A percentile compares a stretch with the other conserved stretches of the same genome.
phyloP scores from a whole-genome alignment of 1,140 invertebrate genomes.

The Magallana angulata region DNA sequence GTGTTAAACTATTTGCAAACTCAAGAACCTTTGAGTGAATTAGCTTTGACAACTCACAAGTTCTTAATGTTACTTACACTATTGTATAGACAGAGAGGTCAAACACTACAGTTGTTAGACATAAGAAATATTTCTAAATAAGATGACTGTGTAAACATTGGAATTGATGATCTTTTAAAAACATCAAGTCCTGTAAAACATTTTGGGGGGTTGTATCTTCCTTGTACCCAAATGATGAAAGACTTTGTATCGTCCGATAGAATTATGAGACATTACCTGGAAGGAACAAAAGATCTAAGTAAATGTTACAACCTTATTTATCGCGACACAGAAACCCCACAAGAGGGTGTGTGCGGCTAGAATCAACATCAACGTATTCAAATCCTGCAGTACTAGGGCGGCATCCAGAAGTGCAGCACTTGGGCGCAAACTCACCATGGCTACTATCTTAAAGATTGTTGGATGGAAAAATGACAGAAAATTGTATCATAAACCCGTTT shows the following conservation, averaged over 20 bases:
- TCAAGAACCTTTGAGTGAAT: too few species aligned
- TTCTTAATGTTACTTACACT: too few species aligned
- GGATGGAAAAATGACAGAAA: conserved; percentile 41
- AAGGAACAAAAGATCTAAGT: neutral
- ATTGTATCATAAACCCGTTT: conserved; percentile 40
- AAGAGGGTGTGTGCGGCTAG: neutral
- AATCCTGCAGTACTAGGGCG: too few species aligned
- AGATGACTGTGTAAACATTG: too few species aligned
- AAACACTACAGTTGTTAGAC: too few species aligned
- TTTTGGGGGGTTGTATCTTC: neutral
- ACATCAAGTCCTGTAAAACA: neutral
- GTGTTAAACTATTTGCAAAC: too few species aligned
- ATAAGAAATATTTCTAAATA: too few species aligned
- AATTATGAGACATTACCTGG: neutral
- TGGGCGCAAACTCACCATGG: neutral
- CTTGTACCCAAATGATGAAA: neutral
- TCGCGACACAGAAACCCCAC: conserved; percentile 20
- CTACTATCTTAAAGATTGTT: conserved; percentile 33
- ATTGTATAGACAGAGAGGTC: too few species aligned
- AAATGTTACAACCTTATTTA: neutral
- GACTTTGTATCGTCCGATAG: neutral
- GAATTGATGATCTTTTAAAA: neutral
- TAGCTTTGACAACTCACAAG: too few species aligned
- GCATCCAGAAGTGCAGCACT: conserved; percentile 34
- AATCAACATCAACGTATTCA: neutral